phyloP scores from a whole-genome alignment of 2,797 vertebrate genomes.

The Neostethus bicornis region DNA sequence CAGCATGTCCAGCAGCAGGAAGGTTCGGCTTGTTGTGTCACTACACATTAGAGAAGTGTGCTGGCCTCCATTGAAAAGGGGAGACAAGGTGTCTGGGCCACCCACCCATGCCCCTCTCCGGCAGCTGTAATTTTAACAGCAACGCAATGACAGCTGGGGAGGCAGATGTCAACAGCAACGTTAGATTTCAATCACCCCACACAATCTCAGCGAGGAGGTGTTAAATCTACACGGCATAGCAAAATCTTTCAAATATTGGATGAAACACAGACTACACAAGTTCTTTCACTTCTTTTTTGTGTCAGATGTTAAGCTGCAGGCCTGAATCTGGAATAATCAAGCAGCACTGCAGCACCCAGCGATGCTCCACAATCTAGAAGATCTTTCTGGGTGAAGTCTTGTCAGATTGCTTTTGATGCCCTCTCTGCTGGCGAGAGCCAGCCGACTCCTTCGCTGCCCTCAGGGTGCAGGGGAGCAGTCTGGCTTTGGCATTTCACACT shows the following conservation, averaged over 20 bases:
- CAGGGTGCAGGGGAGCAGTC: constrained; percentile 68
- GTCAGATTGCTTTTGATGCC: constrained; percentile 73
- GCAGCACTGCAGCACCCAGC: constrained; percentile 12
- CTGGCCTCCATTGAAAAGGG: constrained; percentile 50
- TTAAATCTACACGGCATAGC: constrained; percentile 36
- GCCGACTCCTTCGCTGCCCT: constrained; percentile 62
- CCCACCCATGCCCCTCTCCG: constrained; percentile 55
- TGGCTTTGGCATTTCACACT: constrained; percentile 85
- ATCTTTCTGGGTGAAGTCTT: constrained; percentile 58
- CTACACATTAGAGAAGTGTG: constrained; percentile 60
- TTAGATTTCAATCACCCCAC: constrained; percentile 73
- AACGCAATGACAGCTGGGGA: constrained; percentile 73
- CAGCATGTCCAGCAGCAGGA: constrained; percentile 48
- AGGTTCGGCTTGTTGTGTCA: constrained; percentile 58
- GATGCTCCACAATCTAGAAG: constrained; percentile 40
- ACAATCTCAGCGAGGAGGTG: constrained; percentile 60
- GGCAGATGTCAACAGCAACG: constrained; percentile 77
- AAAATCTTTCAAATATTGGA: constrained; percentile 25
- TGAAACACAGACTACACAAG: constrained; percentile 22
- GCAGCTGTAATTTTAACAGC: constrained; percentile 76
- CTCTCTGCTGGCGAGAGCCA: constrained; percentile 51
- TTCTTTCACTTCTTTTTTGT: constrained; percentile 21
- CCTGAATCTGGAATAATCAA: constrained; percentile 32
- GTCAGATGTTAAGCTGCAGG: constrained; percentile 10
- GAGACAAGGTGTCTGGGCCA: constrained; percentile 73